Conservation (phyloP, 2,797 vertebrate genomes). For the Sebastes steindachneri region DNA sequence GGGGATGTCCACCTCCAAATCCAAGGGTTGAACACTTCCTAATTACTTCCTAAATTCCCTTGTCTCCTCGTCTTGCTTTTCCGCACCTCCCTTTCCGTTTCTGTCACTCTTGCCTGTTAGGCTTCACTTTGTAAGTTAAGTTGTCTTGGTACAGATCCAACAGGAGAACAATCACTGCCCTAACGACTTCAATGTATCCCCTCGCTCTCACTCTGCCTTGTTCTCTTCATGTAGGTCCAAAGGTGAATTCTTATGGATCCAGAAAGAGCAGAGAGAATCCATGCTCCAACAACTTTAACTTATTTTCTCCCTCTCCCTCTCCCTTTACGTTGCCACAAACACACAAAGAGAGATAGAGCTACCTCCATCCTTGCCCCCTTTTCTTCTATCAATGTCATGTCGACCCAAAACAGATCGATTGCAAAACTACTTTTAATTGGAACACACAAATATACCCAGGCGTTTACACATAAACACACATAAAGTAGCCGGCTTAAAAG, state of each 20-base stretch:
- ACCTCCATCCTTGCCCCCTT: neutral
- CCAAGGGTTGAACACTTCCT: neutral
- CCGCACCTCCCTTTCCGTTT: neutral
- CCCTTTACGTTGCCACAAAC: neutral
- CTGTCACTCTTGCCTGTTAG: neutral
- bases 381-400: constrained; percentile 26
- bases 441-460: constrained; percentile 6
- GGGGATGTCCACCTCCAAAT: neutral
- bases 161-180: constrained; percentile 3
- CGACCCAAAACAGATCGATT: constrained; percentile 12
- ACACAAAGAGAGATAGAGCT: neutral
- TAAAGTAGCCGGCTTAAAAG: neutral
- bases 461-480: neutral
- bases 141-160: constrained; percentile 8
- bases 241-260: constrained; percentile 50
- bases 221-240: constrained; percentile 3
- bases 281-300: constrained; percentile 9
- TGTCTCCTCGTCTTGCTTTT: neutral
- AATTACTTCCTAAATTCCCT: neutral
- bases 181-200: constrained; percentile 17
- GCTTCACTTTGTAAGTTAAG: constrained; percentile 12
- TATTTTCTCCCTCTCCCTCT: neutral
- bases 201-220: constrained; percentile 11
- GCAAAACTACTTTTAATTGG: constrained; percentile 40
- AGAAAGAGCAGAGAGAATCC: constrained; percentile 11